phyloP scores from a whole-genome alignment of 2,888 invertebrate genomes.

The Volucella bombylans region DNA sequence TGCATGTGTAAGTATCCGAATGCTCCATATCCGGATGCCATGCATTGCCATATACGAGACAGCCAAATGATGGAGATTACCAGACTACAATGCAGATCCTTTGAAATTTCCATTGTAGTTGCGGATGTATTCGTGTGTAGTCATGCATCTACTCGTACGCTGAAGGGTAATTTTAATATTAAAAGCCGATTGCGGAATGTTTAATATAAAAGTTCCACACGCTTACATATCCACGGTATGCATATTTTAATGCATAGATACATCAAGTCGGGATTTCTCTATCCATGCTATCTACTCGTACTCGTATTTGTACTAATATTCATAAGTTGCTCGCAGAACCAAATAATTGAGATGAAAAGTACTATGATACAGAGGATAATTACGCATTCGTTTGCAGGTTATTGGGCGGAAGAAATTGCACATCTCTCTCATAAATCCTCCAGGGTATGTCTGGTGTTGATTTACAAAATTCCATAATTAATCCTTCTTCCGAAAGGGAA shows the following conservation, averaged over 20 bases:
- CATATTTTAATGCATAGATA: no score
- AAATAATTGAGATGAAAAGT: slow-evolving; percentile 19
- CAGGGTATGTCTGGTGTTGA: neutral
- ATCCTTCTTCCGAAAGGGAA: neutral
- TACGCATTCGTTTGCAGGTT: slow-evolving; percentile 3
- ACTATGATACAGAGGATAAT: neutral
- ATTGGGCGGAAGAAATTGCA: slow-evolving; percentile 7
- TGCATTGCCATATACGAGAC: slow-evolving; percentile 5
- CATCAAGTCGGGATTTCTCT: neutral
- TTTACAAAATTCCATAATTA: slow-evolving; percentile 19
- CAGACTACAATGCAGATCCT: slow-evolving; percentile 7
- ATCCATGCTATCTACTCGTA: neutral
- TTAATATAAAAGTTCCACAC: no score
- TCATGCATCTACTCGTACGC: no score
- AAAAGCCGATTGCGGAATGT: slow-evolving; percentile 3
- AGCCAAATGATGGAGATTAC: slow-evolving; percentile 23
- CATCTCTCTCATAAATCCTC: neutral
- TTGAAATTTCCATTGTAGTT: slow-evolving; percentile 5
- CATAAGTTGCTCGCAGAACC: neutral
- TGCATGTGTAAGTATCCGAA: neutral
- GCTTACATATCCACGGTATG: no score
- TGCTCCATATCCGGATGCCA: neutral
- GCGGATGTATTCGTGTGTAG: neutral
- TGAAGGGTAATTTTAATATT: slow-evolving; percentile 19
- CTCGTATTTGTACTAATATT: neutral